phyloP scores from a whole-genome alignment of 1,140 invertebrate species.

The Achatina immaculata region DNA sequence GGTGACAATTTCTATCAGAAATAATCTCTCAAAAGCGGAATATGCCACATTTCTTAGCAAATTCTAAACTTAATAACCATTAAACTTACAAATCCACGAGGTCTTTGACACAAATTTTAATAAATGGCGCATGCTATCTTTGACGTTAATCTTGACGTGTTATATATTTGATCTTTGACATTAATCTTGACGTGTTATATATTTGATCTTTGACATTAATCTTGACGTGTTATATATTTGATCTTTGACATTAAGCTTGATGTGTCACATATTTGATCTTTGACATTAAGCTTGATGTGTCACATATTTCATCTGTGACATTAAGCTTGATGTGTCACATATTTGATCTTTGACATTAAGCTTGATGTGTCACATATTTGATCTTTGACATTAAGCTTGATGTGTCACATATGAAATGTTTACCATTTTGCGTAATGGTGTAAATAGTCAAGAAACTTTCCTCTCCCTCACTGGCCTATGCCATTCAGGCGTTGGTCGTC shows the following conservation, averaged over 20 bases:
- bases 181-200: not conserved
- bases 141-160: not conserved
- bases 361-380: too few relatives aligned
- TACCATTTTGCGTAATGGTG: too few relatives aligned
- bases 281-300: too few relatives aligned
- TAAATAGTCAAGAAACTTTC: too few relatives aligned
- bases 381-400: too few relatives aligned
- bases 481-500: too few relatives aligned
- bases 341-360: too few relatives aligned
- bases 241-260: not conserved
- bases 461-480: too few relatives aligned
- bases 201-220: not conserved
- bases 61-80: not conserved
- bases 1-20: slow-evolving; percentile 38
- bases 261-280: not conserved
- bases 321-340: too few relatives aligned
- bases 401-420: too few relatives aligned
- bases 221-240: not conserved
- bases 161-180: not conserved
- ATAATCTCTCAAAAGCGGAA: not conserved
- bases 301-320: too few relatives aligned
- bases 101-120: not conserved
- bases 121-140: not conserved
- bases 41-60: not conserved
- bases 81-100: not conserved